A percentile compares a stretch with the other conserved stretches of the same genome.
These are phyloP conservation scores for Chironomus tepperi DNA, from an alignment of 1,140 invertebrate species.

Conservation along the genomic window DNA sequence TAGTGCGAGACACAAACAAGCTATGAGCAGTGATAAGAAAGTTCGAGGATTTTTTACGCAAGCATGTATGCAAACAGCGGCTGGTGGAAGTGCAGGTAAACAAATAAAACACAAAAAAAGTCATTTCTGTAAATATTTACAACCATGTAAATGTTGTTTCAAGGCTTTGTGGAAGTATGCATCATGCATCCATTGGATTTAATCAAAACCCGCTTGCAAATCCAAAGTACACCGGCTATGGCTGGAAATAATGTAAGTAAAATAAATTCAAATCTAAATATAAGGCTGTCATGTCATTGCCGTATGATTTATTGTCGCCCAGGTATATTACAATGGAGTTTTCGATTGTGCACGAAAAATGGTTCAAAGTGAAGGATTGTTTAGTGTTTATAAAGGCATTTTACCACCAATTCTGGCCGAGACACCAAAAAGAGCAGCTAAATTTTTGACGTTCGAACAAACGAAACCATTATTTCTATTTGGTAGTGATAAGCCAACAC, in stretches of 20 bases:
- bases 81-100: neutral
- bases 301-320: neutral
- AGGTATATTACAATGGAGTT: slow-evolving; percentile 62
- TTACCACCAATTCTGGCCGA: slow-evolving; percentile 87
- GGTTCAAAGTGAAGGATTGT: slow-evolving; percentile 70
- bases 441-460: slow-evolving; percentile 90
- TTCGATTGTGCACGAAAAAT: slow-evolving; percentile 83
- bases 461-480: slow-evolving; percentile 80
- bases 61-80: neutral
- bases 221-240: slow-evolving; percentile 50
- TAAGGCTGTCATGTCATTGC: too few species aligned
- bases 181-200: slow-evolving; percentile 93
- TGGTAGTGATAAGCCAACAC: slow-evolving; percentile 58
- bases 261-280: neutral
- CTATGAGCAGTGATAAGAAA: neutral
- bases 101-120: neutral
- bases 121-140: neutral
- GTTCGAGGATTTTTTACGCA: neutral
- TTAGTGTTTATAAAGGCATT: slow-evolving; percentile 86
- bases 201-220: slow-evolving; percentile 80
- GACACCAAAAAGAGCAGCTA: slow-evolving; percentile 87
- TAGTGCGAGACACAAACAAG: neutral
- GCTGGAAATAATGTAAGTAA: slow-evolving; percentile 27
- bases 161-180: slow-evolving; percentile 84
- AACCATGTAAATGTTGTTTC: neutral